Evolutionary conservation across 53 echinoderm and acorn worm genomes (phyloP).

Genomic region (Antedon mediterranea): DNA sequence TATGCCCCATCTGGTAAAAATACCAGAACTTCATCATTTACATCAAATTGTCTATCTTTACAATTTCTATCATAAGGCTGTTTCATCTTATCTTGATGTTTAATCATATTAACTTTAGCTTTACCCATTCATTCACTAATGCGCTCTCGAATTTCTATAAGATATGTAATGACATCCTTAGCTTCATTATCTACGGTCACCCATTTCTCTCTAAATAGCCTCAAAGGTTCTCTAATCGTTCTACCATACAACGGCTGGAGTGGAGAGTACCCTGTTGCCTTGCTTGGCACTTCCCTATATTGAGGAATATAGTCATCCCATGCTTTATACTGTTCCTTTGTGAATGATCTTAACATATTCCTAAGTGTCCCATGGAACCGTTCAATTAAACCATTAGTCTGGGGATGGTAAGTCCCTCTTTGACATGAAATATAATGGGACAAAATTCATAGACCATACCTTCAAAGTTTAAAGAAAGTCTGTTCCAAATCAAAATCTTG

Average conservation of each 20-base stretch:
- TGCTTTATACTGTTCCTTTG: background rate
- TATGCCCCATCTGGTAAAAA: conserved; percentile 8
- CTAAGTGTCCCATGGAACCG: conserved; percentile 7
- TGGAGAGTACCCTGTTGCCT: background rate
- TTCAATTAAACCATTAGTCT: conserved; percentile 14
- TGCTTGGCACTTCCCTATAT: background rate
- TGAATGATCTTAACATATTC: conserved; percentile 6
- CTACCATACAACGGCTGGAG: conserved; percentile 2
- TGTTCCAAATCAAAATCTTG: too few species aligned
- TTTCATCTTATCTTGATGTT: conserved; percentile 8
- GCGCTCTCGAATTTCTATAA: background rate
- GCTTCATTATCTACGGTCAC: background rate
- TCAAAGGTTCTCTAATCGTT: background rate
- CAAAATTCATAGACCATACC: too few species aligned
- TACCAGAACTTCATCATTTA: background rate
- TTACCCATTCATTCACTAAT: background rate
- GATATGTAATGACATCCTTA: background rate
- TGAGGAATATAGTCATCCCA: conserved; percentile 8
- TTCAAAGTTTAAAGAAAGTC: too few species aligned
- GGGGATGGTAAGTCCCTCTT: background rate
- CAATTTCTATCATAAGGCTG: conserved; percentile 1
- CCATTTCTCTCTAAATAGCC: background rate
- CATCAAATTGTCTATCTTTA: conserved; percentile 1
- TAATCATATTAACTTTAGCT: conserved; percentile 1
- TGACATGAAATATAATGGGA: too few species aligned